Evolutionary conservation across 2,113 vertebrate species (phyloP), one percentile per base, ranked within the genome.

Genomic region (Bubo bubo): DNA sequence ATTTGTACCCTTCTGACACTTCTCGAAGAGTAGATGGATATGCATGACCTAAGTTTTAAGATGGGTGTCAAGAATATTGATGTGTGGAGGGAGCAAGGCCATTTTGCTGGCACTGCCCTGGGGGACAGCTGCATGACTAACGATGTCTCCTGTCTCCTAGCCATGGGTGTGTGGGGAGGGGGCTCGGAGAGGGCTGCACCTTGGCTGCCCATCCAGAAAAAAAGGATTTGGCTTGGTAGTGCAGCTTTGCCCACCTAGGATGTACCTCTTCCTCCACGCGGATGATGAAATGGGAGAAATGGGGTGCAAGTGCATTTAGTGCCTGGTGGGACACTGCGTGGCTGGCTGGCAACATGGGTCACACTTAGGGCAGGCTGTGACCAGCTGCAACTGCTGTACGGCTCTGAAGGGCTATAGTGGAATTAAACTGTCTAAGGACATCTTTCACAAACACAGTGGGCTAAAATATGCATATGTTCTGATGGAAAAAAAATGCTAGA

Each of bases 1-100:
- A 97, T 97, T 96, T 98, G 96, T 92, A 95, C 93, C 79, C 73
- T 93, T 93, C 81, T 98, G 98, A 97, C 96, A 96, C 94, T 96
- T 98, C 77, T 89, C 89, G 81, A 95, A 94, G 93, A 93, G 97
- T 92, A 98, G 98, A 98, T 96, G 93, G 98, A 98, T 98, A 98
- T 86, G 96, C 97, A 96, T 86, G 97, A 96, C 98, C 97, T 96
- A 96, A 96, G 96, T 95, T 98, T 98, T 97, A 91, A 97, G 97
- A 97, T 0, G 22, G 37, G 76, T 92, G 92, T 97, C 97, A 97
- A 79, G 92, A 91, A 92, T 96, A 97, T 96, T 96, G 97, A 98
- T 97, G 95, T 70, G 95, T 58, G 63, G 94, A 94, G 52, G 32
- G 84, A 97, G 74, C 80, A 73, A 90, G 91, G 98, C 96, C 60